A percentile compares a stretch with the other conserved stretches of the same genome.
These are phyloP conservation scores for Stenurella melanura DNA, from an alignment of 2,888 invertebrate genomes.

Conservation along the genomic window DNA sequence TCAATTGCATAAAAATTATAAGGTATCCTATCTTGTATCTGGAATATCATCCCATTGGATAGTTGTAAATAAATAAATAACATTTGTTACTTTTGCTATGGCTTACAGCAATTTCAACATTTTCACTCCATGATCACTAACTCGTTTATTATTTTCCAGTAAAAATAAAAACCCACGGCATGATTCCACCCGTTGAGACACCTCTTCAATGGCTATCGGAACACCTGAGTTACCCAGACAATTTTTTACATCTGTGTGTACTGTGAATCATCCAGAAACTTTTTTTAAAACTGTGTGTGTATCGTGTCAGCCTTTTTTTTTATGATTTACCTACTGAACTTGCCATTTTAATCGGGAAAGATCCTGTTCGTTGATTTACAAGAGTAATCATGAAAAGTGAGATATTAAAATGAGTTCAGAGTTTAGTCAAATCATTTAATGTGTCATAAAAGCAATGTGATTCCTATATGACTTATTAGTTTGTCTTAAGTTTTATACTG, in stretches of 20 bases:
- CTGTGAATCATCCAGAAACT: conserved; percentile 42
- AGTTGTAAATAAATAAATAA: too few relatives aligned
- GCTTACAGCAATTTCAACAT: too few relatives aligned
- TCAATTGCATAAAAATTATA: too few relatives aligned
- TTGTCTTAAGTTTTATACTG: neutral
- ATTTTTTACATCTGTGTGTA: conserved; percentile 93
- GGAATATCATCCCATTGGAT: too few relatives aligned
- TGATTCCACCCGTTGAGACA: conserved; percentile 89
- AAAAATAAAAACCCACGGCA: conserved; percentile 90
- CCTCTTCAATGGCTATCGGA: conserved; percentile 98
- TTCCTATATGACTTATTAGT: neutral
- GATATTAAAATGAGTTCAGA: neutral
- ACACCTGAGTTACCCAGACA: conserved; percentile 98
- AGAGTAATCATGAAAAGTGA: neutral
- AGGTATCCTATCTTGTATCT: too few relatives aligned
- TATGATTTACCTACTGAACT: conserved; percentile 2
- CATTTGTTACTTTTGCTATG: too few relatives aligned
- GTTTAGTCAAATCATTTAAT: neutral
- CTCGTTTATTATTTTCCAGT: conserved; percentile 74
- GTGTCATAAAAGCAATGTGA: neutral
- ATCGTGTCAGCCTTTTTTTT: neutral
- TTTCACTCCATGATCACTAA: neutral
- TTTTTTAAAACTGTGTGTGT: neutral
- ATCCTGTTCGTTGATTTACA: neutral
- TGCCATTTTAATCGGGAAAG: neutral